Conservation (phyloP, 2,797 vertebrate genomes). For the Ispidina picta region DNA sequence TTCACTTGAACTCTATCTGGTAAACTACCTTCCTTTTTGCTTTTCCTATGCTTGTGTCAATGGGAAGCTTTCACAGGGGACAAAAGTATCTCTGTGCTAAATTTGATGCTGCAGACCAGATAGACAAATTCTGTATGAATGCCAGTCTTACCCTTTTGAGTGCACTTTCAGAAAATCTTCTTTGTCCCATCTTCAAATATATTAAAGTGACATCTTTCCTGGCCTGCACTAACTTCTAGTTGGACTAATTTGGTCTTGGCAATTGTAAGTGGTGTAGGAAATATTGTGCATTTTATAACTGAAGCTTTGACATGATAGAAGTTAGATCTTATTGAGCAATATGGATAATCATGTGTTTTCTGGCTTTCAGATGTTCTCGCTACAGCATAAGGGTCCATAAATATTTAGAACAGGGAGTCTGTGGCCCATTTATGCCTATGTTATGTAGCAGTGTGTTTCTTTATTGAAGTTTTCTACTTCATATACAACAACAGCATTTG, state of each 20-base stretch:
- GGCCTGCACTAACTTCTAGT: background rate
- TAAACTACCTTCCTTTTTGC: background rate
- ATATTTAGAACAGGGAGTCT: slow-evolving; percentile 59
- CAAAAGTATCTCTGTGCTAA: background rate
- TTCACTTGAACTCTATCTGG: background rate
- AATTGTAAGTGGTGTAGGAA: slow-evolving; percentile 4
- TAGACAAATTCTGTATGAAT: background rate
- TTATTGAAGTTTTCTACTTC: slow-evolving; percentile 23
- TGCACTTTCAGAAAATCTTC: slow-evolving; percentile 11
- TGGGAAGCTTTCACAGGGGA: background rate
- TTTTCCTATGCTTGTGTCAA: background rate
- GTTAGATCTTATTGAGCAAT: slow-evolving; percentile 34
- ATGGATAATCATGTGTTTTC: slow-evolving; percentile 45
- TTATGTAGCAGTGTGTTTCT: slow-evolving; percentile 21
- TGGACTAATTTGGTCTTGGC: slow-evolving; percentile 25
- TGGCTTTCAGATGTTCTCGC: slow-evolving; percentile 39
- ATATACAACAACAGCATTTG: background rate
- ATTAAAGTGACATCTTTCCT: slow-evolving; percentile 15
- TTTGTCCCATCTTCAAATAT: background rate
- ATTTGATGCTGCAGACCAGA: background rate
- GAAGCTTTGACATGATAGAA: slow-evolving; percentile 22
- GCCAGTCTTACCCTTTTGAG: background rate
- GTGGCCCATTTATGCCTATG: slow-evolving; percentile 27
- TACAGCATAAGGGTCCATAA: slow-evolving; percentile 37
- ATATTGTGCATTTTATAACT: slow-evolving; percentile 21